Evolutionary conservation across 1,140 invertebrate species (phyloP).

Genomic region (Trinorchestia longiramus): DNA sequence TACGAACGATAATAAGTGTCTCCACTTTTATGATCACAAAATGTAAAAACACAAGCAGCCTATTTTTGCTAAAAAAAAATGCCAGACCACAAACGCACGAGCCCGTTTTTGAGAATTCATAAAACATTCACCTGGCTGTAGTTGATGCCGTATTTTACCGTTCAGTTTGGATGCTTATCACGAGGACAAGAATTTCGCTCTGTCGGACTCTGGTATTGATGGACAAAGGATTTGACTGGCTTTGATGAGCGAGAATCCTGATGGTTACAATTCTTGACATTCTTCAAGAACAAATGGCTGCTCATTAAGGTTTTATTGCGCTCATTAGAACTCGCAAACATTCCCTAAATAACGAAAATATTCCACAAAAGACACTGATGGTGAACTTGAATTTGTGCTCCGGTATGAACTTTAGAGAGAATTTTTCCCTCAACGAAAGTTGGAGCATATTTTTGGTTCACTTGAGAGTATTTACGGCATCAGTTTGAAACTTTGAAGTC

Average conservation of each 20-base stretch:
- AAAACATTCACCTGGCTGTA: not conserved
- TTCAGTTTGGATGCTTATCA: not conserved
- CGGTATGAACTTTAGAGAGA: not conserved
- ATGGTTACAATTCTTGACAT: not conserved
- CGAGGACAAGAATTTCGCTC: not conserved
- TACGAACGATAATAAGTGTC: too few relatives aligned
- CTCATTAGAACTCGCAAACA: conserved; percentile 13
- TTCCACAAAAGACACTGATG: not conserved
- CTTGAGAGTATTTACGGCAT: not conserved
- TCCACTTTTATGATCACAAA: too few relatives aligned
- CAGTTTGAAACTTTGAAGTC: not conserved
- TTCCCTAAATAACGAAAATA: not conserved
- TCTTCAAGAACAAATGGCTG: not conserved
- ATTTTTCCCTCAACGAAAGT: not conserved
- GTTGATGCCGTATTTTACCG: not conserved
- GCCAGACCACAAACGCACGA: too few relatives aligned
- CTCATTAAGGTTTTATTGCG: conserved; percentile 49
- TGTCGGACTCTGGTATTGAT: not conserved
- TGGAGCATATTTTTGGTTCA: not conserved
- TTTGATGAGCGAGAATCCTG: not conserved
- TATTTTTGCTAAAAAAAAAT: not conserved
- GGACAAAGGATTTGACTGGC: not conserved
- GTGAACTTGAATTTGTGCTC: not conserved
- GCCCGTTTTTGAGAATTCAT: not conserved
- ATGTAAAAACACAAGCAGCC: too few relatives aligned